A percentile compares a stretch with the other conserved stretches of the same genome.
phyloP scores from a whole-genome alignment of 2,797 vertebrate species.

The Coregonus ussuriensis region DNA sequence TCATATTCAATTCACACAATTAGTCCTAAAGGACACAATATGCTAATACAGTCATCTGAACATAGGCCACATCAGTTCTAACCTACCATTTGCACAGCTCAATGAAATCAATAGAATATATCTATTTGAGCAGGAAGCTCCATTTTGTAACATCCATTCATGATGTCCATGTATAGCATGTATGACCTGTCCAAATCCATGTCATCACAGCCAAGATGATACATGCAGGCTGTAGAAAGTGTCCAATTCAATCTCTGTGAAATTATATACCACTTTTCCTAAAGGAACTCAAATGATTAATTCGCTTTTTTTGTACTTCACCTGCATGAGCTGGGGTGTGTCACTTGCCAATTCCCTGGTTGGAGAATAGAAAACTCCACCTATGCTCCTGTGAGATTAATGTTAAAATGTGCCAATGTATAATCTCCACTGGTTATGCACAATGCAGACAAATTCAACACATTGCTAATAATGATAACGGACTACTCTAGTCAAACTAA shows the following conservation, averaged over 20 bases:
- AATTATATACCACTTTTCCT: constrained; percentile 41
- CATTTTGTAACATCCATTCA: too few relatives aligned
- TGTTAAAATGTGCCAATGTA: background rate
- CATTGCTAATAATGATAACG: background rate
- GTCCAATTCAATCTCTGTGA: constrained; percentile 37
- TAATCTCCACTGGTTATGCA: background rate
- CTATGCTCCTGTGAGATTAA: background rate
- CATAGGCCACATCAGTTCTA: background rate
- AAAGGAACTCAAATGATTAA: constrained; percentile 39
- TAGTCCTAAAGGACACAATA: constrained; percentile 1
- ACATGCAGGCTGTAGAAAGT: constrained; percentile 27
- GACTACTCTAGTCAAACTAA: background rate
- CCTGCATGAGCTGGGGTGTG: constrained; percentile 14
- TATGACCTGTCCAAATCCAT: constrained; percentile 37
- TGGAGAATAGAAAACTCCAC: background rate
- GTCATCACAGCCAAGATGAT: constrained; percentile 28
- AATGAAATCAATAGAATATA: constrained; percentile 1
- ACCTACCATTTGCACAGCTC: background rate
- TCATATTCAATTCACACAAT: background rate
- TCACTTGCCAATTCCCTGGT: constrained; percentile 13
- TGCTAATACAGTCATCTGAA: background rate
- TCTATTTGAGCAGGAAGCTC: too few relatives aligned
- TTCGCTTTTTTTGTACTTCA: constrained; percentile 36
- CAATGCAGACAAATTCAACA: background rate
- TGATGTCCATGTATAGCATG: constrained; percentile 9